Base-by-base conservation (phyloP, 2,888 invertebrate genomes). In the Noctua comes region DNA sequence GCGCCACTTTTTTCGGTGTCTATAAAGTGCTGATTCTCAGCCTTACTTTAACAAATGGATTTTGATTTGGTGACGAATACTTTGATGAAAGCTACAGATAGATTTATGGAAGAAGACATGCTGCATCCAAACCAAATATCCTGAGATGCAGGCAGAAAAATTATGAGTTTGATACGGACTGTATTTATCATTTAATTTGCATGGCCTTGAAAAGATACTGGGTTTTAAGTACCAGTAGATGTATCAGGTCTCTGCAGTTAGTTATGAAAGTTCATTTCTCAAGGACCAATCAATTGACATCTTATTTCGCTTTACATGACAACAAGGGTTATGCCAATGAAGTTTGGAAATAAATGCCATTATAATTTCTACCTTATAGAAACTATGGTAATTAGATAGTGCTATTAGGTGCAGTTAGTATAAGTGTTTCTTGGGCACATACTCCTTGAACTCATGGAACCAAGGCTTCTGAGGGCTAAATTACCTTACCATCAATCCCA, bases 251-350 rank as follows among this genome's bases (percentile, higher is more conserved):
- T 27, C 7, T 46, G 46, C 43, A 43, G 11, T 31, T 24, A 43
- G n/a, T 59, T 71, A 21, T 43, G 27, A 59, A 59, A 59, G 4
- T 46, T 11, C 13, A 48, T 18, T 64, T 31, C n/a, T 3, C 51
- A 46, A 46, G 54, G 36, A 66, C 21, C 46, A 21, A 31, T 21
- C 51, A 65, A n/a, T 77, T 76, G 31, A 46, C 43, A 36, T 66
- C 43, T 54, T 46, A 18, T 46, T 77, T 46, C 16, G 8, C 36
- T 66, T 27, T 27, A 21, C 21, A 54, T 43, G 16, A 36, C 18
- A 2, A 27, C 46, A 65, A 76, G 54, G 76, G 77, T 36, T 65
- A 65, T 36, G 10, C 66, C 43, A 66, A 76, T 27, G n/a, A 66
- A 1, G 0, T 36, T 54, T 2, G 31, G 8, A 76, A 57, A 46